Base-by-base conservation (phyloP, 2,888 invertebrate genomes). In the Chydorus sphaericus region DNA sequence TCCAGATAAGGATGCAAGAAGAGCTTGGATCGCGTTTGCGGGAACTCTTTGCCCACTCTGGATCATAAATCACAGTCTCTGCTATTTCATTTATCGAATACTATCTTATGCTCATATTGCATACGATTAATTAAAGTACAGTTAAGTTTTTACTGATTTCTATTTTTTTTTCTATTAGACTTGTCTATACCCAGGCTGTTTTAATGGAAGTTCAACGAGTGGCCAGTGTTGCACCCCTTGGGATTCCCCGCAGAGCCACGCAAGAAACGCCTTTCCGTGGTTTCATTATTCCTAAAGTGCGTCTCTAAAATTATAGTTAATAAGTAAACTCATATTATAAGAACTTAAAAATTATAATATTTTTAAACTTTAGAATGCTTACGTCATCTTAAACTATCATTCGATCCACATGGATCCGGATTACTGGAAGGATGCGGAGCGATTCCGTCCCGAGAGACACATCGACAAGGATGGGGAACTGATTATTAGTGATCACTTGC, bases 141-240 rank as follows among this genome's bases (percentile, higher is more conserved):
- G n/a, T n/a, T n/a, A n/a, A n/a, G n/a, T n/a, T n/a, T n/a, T n/a
- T n/a, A n/a, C n/a, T n/a, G n/a, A n/a, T n/a, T n/a, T n/a, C n/a
- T n/a, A n/a, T n/a, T n/a, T n/a, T 44, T 26, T 11, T n/a, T 50
- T 55, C 5, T 39, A 54, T 2, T 59, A 75, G 75, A 55, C 64
- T 77, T 58, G 74, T 74, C 3, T 78, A 75, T 62, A 68, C 73
- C 2, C 74, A 76, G 64, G 77, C 78, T 33, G 73, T 76, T 8
- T 61, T 78, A 54, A 64, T 67, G 58, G 78, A 79, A 68, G 68
- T 73, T 1, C 69, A 73, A 61, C 65, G 78, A 58, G 68, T 69
- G 60, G 68, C 69, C 57, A 65, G 67, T 48, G 70, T 76, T 10
- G 66, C 68, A 6, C 76, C 77, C 16, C 62, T 75, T 3, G 62